phyloP scores from a whole-genome alignment of 2,888 invertebrate genomes.

The Pyrocoelia pectoralis region DNA sequence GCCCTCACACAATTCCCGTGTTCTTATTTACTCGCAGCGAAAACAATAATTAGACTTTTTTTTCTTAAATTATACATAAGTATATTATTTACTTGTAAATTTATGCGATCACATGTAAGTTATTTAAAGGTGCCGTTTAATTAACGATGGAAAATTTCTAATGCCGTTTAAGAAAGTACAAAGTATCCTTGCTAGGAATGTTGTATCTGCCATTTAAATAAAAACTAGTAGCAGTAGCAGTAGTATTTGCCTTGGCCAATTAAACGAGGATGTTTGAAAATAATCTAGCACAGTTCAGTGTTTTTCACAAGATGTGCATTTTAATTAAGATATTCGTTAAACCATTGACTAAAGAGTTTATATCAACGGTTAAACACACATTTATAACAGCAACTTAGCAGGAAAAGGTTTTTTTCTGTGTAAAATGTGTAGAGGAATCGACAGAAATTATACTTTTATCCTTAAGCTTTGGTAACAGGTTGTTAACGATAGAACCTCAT shows the following conservation, averaged over 20 bases:
- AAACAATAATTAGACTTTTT: slow-evolving; percentile 6
- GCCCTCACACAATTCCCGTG: slow-evolving; percentile 51
- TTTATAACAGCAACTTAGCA: too few relatives aligned
- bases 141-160: background rate
- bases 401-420: too few relatives aligned
- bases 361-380: too few relatives aligned
- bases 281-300: slow-evolving; percentile 22
- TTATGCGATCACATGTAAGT: slow-evolving; percentile 1
- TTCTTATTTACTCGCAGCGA: slow-evolving; percentile 11
- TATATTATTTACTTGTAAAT: background rate
- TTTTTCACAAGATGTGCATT: slow-evolving; percentile 5
- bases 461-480: too few relatives aligned
- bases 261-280: slow-evolving; percentile 18
- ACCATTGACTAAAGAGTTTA: too few relatives aligned
- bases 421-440: too few relatives aligned
- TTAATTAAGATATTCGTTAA: background rate
- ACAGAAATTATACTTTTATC: too few relatives aligned
- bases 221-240: slow-evolving; percentile 20
- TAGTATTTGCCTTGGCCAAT: slow-evolving; percentile 18
- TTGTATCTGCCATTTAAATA: slow-evolving; percentile 25
- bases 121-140: slow-evolving; percentile 1
- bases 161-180: slow-evolving; percentile 26
- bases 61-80: background rate
- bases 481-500: too few relatives aligned
- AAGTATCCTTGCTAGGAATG: slow-evolving; percentile 33